Evolutionary conservation across 2,888 invertebrate genomes (phyloP).

Genomic region (Apamea epomidion): DNA sequence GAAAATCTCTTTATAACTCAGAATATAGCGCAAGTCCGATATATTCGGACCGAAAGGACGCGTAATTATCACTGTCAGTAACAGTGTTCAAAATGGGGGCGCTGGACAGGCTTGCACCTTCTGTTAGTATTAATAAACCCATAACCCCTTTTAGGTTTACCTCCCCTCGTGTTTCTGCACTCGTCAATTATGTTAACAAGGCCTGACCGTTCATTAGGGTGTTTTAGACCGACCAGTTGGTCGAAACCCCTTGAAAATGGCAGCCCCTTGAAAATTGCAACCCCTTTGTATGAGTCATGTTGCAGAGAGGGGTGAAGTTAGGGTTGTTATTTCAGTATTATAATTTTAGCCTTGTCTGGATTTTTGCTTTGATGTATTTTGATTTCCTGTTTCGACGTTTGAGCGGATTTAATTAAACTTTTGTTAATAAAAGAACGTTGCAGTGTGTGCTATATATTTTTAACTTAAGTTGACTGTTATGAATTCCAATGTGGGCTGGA

Average conservation of each 20-base stretch:
- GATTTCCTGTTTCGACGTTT: background rate
- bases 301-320: constrained; percentile 32
- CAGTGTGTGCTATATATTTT: background rate
- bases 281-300: constrained; percentile 59
- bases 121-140: constrained; percentile 27
- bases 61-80: constrained; percentile 22
- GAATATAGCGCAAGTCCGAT: constrained; percentile 8
- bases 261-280: constrained; percentile 47
- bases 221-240: constrained; percentile 35
- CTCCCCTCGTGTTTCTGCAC: constrained; percentile 22
- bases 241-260: constrained; percentile 50
- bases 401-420: background rate
- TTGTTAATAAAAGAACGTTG: background rate
- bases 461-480: background rate
- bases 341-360: constrained; percentile 21
- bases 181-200: constrained; percentile 44
- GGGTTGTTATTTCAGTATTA: constrained; percentile 33
- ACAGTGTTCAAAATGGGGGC: constrained; percentile 14
- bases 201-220: constrained; percentile 46
- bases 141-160: constrained; percentile 20
- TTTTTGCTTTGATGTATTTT: constrained; percentile 22
- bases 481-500: background rate
- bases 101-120: constrained; percentile 5
- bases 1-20: background rate
- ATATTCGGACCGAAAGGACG: background rate